Percentiles rank a stretch among this genome's conserved stretches.
Evolutionary conservation across 2,113 vertebrate genomes (phyloP).

Genomic region (Lepidothrix coronata): DNA sequence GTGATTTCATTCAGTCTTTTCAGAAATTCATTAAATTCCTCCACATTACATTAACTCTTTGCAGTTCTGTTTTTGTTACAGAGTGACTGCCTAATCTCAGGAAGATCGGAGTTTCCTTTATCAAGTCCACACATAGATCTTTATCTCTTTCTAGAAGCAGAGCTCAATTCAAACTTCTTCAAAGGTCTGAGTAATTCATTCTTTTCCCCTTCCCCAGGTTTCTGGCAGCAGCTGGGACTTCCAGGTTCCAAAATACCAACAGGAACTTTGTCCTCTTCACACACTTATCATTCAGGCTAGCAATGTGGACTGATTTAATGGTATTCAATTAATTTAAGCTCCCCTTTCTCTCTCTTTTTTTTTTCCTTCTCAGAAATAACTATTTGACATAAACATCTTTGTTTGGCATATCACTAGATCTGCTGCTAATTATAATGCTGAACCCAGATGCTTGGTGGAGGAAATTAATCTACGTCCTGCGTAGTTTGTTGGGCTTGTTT

Average conservation of each 20-base stretch:
- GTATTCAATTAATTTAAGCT: slow-evolving; percentile 16
- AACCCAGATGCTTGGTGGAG: slow-evolving; percentile 64
- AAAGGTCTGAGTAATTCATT: neutral
- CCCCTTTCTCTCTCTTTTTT: neutral
- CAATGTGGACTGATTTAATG: slow-evolving; percentile 21
- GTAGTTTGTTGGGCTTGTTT: slow-evolving; percentile 62
- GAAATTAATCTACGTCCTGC: slow-evolving; percentile 67
- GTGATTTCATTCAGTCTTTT: neutral
- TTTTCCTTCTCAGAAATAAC: slow-evolving; percentile 13
- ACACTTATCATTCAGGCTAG: neutral
- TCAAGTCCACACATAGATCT: neutral
- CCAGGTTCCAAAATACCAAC: neutral
- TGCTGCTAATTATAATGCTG: slow-evolving; percentile 68
- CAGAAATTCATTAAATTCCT: neutral
- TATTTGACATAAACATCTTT: slow-evolving; percentile 67
- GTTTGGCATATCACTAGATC: slow-evolving; percentile 63
- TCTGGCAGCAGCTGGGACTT: neutral
- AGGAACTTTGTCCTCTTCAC: neutral
- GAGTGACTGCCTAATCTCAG: neutral
- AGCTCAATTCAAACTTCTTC: neutral
- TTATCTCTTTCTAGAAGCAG: neutral
- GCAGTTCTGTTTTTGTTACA: neutral
- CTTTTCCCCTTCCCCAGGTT: neutral
- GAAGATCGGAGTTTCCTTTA: neutral
- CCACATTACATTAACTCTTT: neutral